Evolutionary conservation across 2,888 invertebrate genomes (phyloP).

Genomic region (Adelognathus sp.): DNA sequence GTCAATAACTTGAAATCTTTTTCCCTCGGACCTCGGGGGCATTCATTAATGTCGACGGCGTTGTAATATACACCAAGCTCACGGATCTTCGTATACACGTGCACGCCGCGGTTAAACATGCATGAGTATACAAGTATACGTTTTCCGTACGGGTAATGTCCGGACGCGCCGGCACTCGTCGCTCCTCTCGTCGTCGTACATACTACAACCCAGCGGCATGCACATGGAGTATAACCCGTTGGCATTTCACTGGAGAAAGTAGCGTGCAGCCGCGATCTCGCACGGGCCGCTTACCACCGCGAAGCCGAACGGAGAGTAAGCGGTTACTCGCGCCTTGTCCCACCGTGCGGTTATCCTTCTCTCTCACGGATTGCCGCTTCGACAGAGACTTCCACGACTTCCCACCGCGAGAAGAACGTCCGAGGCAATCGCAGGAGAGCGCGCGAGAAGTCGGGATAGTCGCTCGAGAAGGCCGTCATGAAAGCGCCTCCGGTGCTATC

Average conservation of each 20-base stretch:
- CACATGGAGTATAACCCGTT: slow-evolving; percentile 67
- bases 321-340: background rate
- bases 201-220: background rate
- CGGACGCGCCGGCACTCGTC: slow-evolving; percentile 48
- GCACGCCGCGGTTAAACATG: slow-evolving; percentile 16
- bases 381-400: slow-evolving; percentile 9
- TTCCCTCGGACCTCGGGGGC: background rate
- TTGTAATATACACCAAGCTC: background rate
- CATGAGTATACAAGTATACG: slow-evolving; percentile 20
- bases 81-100: background rate
- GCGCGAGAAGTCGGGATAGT: background rate
- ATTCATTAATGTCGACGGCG: background rate
- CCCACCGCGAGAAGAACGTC: slow-evolving; percentile 19
- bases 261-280: slow-evolving; percentile 67
- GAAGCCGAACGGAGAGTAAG: slow-evolving; percentile 7
- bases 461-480: slow-evolving; percentile 22
- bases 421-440: background rate
- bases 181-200: slow-evolving; percentile 42
- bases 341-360: slow-evolving; percentile 9
- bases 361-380: slow-evolving; percentile 18
- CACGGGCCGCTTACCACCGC: slow-evolving; percentile 41
- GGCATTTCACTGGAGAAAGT: slow-evolving; percentile 79
- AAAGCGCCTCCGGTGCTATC: slow-evolving; percentile 41
- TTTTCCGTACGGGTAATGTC: slow-evolving; percentile 42
- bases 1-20: background rate